Percentiles rank a stretch among this genome's conserved stretches.
phyloP scores from a whole-genome alignment of 1,140 invertebrate species.

The Euschistus heros region DNA sequence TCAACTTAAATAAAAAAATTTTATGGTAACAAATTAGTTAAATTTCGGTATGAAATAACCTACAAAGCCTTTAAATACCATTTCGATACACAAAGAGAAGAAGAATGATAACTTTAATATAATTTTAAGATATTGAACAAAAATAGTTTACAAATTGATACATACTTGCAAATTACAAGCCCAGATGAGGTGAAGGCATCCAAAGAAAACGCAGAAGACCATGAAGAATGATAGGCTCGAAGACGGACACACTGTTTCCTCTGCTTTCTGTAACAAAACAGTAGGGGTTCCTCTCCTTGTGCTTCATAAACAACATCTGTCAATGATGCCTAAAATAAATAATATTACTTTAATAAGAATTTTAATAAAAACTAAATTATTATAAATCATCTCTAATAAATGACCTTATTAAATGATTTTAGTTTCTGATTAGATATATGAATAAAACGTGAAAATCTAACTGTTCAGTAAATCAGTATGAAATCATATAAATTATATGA shows the following conservation, averaged over 20 bases:
- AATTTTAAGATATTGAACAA: too few relatives aligned
- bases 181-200: constrained; percentile 61
- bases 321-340: constrained; percentile 45
- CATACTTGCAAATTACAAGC: constrained; percentile 49
- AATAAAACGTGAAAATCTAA: too few relatives aligned
- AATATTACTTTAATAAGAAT: constrained; percentile 14
- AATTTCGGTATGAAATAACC: too few relatives aligned
- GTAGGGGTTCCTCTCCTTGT: constrained; percentile 49
- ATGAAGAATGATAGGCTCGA: constrained; percentile 57
- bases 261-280: constrained; percentile 59
- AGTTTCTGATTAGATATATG: too few relatives aligned
- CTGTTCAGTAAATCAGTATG: too few relatives aligned
- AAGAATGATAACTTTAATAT: too few relatives aligned
- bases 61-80: too few relatives aligned
- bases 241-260: constrained; percentile 49
- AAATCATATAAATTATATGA: too few relatives aligned
- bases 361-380: background rate
- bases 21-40: too few relatives aligned
- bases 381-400: background rate
- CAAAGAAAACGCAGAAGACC: constrained; percentile 59
- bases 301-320: constrained; percentile 56
- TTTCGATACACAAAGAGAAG: too few relatives aligned
- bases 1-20: too few relatives aligned
- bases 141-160: background rate
- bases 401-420: background rate